These are phyloP conservation scores for Dynastes hyllus DNA, from an alignment of 2,888 invertebrate genomes.

Conservation along the genomic window DNA sequence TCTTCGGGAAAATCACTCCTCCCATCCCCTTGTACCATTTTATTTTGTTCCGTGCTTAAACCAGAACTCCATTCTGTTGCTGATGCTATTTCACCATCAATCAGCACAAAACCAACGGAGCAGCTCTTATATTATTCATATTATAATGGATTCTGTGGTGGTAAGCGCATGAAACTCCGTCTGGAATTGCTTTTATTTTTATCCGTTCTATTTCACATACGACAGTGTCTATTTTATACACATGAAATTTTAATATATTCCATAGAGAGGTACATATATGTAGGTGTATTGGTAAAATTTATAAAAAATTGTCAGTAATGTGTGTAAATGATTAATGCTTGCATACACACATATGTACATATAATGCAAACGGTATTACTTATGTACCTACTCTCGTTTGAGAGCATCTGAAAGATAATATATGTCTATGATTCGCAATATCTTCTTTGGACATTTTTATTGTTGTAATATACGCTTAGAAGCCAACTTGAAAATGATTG, in stretches of 20 bases:
- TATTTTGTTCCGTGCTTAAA: background rate
- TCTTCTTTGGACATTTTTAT: too few relatives aligned
- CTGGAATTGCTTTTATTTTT: constrained; percentile 1
- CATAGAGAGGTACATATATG: background rate
- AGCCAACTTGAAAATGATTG: too few relatives aligned
- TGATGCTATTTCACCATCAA: constrained; percentile 11
- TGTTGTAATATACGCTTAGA: too few relatives aligned
- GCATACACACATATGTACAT: too few relatives aligned
- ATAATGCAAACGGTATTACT: too few relatives aligned
- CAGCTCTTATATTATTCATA: constrained; percentile 30
- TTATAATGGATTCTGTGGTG: constrained; percentile 27
- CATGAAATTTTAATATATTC: constrained; percentile 7
- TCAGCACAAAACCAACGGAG: background rate
- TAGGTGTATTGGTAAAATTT: too few relatives aligned
- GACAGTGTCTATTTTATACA: constrained; percentile 1
- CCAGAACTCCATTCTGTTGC: background rate
- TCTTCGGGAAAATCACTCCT: too few relatives aligned
- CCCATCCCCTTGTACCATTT: background rate
- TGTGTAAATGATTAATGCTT: too few relatives aligned
- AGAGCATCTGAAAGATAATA: too few relatives aligned
- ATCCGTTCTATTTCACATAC: background rate
- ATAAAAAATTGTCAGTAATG: too few relatives aligned
- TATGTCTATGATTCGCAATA: too few relatives aligned
- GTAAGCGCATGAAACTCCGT: background rate
- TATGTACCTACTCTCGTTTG: too few relatives aligned